These are phyloP conservation scores for Halcyon badia DNA, from an alignment of 2,797 vertebrate genomes.

Conservation along the genomic window DNA sequence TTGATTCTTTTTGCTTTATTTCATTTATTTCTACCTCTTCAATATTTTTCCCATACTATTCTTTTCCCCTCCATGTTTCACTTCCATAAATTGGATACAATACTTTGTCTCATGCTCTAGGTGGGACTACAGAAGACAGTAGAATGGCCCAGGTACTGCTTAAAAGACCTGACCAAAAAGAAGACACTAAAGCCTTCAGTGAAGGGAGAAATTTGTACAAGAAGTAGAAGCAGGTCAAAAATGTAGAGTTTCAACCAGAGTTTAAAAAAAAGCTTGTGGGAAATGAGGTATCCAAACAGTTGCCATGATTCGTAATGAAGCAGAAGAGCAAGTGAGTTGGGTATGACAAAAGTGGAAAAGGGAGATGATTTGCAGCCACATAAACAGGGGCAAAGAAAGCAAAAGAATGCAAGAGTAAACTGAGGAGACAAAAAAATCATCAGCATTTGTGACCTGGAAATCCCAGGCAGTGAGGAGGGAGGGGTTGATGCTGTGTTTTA, in stretches of 20 bases:
- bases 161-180: neutral
- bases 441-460: neutral
- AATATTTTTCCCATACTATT: neutral
- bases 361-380: neutral
- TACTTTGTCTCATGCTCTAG: fast-evolving
- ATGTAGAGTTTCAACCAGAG: neutral
- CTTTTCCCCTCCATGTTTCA: neutral
- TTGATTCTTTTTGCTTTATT: neutral
- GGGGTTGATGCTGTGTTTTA: neutral
- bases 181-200: neutral
- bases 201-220: neutral
- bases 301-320: neutral
- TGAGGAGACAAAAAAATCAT: neutral
- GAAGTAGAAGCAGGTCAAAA: neutral
- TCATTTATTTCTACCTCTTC: neutral
- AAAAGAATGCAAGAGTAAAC: neutral
- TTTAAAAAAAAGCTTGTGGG: neutral
- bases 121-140: neutral
- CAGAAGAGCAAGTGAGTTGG: neutral
- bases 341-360: neutral
- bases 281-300: neutral
- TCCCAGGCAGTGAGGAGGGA: neutral
- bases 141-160: neutral
- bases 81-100: neutral
- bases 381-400: neutral